phyloP scores from a whole-genome alignment of 2,797 vertebrate species.

The Valencia hispanica region DNA sequence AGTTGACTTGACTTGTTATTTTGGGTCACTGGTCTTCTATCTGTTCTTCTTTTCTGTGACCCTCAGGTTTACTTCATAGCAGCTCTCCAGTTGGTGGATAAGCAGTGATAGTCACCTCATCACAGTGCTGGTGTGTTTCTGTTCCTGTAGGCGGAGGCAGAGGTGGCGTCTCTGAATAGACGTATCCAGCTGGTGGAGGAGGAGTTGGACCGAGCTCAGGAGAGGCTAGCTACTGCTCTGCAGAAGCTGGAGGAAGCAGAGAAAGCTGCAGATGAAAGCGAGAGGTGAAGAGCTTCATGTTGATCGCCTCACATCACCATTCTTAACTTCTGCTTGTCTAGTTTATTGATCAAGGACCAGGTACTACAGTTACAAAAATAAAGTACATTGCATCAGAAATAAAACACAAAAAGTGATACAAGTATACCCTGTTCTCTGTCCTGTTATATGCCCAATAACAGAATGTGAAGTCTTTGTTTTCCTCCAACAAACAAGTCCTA shows the following conservation, averaged over 20 bases:
- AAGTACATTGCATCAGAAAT: background rate
- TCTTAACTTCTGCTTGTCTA: background rate
- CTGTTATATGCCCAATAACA: background rate
- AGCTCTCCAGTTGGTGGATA: no score
- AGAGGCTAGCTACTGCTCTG: slow-evolving; percentile 92
- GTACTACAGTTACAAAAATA: background rate
- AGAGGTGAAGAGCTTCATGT: slow-evolving; percentile 80
- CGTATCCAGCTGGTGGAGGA: slow-evolving; percentile 98
- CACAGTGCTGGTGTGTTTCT: slow-evolving; percentile 11
- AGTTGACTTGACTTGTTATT: no score
- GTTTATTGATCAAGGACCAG: background rate
- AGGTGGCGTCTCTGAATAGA: slow-evolving; percentile 95
- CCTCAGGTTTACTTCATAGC: background rate
- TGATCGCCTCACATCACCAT: background rate
- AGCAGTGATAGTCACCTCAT: no score
- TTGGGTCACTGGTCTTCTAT: background rate
- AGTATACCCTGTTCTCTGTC: background rate
- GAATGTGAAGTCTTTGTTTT: background rate
- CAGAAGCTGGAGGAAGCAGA: slow-evolving; percentile 97
- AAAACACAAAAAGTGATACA: background rate
- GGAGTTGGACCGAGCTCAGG: slow-evolving; percentile 94
- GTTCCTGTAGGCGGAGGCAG: slow-evolving; percentile 88
- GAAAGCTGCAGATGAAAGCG: slow-evolving; percentile 96
- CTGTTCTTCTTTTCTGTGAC: background rate
- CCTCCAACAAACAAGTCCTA: background rate